Conservation (phyloP, 2,888 invertebrate genomes). For the Mythimna vitellina region DNA sequence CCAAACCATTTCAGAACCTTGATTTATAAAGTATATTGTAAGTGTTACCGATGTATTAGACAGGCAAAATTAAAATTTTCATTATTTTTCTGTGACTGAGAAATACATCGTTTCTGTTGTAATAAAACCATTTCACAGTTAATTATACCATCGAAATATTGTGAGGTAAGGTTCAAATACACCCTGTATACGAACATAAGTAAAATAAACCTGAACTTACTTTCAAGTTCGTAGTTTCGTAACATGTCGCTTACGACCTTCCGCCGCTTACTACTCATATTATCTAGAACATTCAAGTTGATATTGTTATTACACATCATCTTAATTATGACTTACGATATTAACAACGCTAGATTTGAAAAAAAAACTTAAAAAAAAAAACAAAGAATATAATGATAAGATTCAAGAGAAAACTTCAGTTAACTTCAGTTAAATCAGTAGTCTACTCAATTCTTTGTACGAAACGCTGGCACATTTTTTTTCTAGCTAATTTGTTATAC, state of each 20-base stretch:
- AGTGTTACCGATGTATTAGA: background rate
- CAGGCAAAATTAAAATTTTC: background rate
- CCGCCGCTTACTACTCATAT: slow-evolving; percentile 64
- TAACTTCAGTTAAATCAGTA: background rate
- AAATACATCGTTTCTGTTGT: slow-evolving; percentile 1
- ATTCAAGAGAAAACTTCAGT: background rate
- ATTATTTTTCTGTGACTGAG: background rate
- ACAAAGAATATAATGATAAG: background rate
- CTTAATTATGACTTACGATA: slow-evolving; percentile 4
- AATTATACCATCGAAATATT: background rate
- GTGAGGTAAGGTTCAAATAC: slow-evolving; percentile 15
- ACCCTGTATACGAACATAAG: slow-evolving; percentile 37
- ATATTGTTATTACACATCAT: slow-evolving; percentile 45
- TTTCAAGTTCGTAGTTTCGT: slow-evolving; percentile 78
- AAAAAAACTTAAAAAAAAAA: slow-evolving; percentile 4
- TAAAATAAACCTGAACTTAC: slow-evolving; percentile 77
- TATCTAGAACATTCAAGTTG: slow-evolving; percentile 68
- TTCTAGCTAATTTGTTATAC: slow-evolving; percentile 7
- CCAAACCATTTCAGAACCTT: background rate
- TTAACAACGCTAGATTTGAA: slow-evolving; percentile 15
- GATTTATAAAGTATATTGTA: background rate
- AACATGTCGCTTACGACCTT: slow-evolving; percentile 77
- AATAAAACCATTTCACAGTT: background rate
- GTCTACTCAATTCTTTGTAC: background rate
- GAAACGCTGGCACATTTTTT: background rate